Conservation (phyloP, 2,797 vertebrate genomes). For the Scolopax rusticola region DNA sequence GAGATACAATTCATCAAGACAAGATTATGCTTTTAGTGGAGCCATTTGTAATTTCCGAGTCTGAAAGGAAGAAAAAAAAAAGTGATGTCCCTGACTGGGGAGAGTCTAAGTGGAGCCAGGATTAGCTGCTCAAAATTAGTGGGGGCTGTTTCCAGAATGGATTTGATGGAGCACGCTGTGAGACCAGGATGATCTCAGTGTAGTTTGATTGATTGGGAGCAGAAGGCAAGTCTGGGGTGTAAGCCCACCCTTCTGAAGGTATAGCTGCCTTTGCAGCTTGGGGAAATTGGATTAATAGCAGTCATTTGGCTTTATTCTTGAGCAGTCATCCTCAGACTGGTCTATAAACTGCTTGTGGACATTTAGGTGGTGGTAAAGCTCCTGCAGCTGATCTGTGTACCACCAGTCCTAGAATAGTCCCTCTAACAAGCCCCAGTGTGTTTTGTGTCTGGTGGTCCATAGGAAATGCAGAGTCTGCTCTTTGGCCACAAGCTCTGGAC, state of each 20-base stretch:
- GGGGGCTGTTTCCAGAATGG: neutral
- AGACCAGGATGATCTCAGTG: neutral
- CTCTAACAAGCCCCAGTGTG: accelerated
- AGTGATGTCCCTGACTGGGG: neutral
- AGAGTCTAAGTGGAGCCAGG: neutral
- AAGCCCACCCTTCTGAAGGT: neutral
- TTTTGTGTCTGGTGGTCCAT: neutral
- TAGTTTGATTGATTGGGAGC: neutral
- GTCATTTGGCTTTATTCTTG: neutral
- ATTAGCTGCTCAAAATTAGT: neutral
- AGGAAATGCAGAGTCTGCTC: neutral
- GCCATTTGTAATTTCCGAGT: conserved; percentile 7
- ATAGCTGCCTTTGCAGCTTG: neutral
- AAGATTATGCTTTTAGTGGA: conserved; percentile 49
- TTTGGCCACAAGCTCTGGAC: neutral
- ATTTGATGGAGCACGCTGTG: neutral
- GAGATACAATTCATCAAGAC: neutral
- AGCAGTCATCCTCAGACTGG: neutral
- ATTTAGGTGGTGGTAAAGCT: accelerated
- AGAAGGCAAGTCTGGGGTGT: neutral
- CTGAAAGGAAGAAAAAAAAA: neutral
- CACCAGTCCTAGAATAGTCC: too few species aligned
- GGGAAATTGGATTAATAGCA: neutral
- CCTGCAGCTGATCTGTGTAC: neutral
- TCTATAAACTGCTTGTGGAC: neutral